These are phyloP conservation scores for Eutolmus rufibarbis DNA, from an alignment of 2,888 invertebrate species.

Conservation along the genomic window DNA sequence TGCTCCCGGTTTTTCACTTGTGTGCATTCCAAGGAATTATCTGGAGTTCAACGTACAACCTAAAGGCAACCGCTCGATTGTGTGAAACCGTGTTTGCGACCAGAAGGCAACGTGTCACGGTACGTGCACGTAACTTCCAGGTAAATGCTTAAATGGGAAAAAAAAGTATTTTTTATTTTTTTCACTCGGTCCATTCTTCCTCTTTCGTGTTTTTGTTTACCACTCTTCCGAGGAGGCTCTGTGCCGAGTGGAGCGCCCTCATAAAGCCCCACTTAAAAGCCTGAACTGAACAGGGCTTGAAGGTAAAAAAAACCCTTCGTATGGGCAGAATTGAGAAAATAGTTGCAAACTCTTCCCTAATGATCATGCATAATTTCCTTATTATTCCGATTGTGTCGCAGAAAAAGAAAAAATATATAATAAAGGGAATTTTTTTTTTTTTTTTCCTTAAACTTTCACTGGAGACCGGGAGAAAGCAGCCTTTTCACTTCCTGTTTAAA, in stretches of 20 bases:
- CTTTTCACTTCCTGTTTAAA: background rate
- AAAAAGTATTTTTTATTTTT: background rate
- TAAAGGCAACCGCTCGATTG: background rate
- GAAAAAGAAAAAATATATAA: background rate
- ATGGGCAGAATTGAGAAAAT: slow-evolving; percentile 2
- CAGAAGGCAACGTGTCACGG: slow-evolving; percentile 28
- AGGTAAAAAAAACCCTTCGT: background rate
- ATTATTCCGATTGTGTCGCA: background rate
- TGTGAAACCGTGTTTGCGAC: background rate
- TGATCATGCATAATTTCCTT: slow-evolving; percentile 15
- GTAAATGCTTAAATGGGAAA: slow-evolving; percentile 18
- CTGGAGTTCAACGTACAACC: background rate
- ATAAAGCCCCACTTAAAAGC: slow-evolving; percentile 1
- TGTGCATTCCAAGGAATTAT: background rate
- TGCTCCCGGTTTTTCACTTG: background rate
- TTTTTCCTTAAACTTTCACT: background rate
- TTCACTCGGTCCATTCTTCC: background rate
- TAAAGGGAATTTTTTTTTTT: background rate
- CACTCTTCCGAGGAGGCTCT: background rate
- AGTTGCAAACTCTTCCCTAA: slow-evolving; percentile 13
- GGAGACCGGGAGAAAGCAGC: background rate
- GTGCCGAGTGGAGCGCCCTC: background rate
- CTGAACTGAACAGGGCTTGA: slow-evolving; percentile 6
- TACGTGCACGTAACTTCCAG: background rate
- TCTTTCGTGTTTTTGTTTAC: background rate